A percentile compares a stretch with the other conserved stretches of the same genome.
Evolutionary conservation across 2,113 vertebrate genomes (phyloP).

Genomic region (Eclectus roratus): DNA sequence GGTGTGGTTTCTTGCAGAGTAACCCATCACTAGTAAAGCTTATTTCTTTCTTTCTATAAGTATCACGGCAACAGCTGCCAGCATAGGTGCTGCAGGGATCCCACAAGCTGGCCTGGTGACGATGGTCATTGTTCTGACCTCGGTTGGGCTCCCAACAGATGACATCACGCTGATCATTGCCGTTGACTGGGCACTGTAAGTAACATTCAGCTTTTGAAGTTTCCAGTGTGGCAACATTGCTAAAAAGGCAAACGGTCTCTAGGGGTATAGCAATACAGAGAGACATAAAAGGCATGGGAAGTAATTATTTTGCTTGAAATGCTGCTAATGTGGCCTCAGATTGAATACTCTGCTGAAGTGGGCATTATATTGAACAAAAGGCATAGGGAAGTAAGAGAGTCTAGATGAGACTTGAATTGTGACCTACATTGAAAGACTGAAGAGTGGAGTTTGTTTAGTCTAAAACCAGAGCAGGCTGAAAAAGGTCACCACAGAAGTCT

Average conservation of each 20-base stretch:
- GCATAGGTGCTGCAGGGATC: constrained; percentile 96
- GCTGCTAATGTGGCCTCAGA: background rate
- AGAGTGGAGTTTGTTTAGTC: background rate
- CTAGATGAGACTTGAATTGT: background rate
- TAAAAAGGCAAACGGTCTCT: background rate
- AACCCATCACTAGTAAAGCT: background rate
- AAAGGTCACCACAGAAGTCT: background rate
- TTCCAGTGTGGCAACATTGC: background rate
- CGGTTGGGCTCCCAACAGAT: constrained; percentile 93
- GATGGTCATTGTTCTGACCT: constrained; percentile 98
- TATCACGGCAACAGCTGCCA: constrained; percentile 96
- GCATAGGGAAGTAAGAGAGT: background rate
- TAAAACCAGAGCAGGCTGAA: background rate
- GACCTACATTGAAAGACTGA: background rate
- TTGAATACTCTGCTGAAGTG: background rate
- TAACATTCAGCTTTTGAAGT: constrained; percentile 3
- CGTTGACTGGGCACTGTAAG: constrained; percentile 97
- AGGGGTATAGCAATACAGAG: background rate
- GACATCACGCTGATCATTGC: constrained; percentile 97
- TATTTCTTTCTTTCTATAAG: constrained; percentile 63
- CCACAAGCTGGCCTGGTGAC: constrained; percentile 96
- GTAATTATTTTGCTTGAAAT: background rate
- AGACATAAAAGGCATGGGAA: background rate
- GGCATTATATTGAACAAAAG: background rate
- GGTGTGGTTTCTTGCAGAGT: background rate